Percentiles rank a stretch among this genome's conserved stretches.
phyloP scores from a whole-genome alignment of 2,113 vertebrate species.

The Phaethornis superciliosus region DNA sequence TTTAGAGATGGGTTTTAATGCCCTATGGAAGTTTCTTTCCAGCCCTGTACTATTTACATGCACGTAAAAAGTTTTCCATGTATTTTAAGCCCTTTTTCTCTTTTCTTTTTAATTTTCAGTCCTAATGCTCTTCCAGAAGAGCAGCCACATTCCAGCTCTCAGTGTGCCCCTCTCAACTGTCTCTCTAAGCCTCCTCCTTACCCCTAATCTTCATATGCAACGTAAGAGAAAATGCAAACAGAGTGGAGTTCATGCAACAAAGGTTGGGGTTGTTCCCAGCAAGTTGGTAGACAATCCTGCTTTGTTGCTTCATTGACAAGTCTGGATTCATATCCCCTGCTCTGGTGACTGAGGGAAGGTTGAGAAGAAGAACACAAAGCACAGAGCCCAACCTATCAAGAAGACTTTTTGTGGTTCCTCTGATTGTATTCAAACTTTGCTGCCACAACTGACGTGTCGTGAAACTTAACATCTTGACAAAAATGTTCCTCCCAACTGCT shows the following conservation, averaged over 20 bases:
- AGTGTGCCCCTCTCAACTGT: slow-evolving; percentile 88
- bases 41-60: not conserved
- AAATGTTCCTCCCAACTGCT: slow-evolving; percentile 53
- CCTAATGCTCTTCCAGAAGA: slow-evolving; percentile 84
- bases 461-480: slow-evolving; percentile 32
- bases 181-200: slow-evolving; percentile 82
- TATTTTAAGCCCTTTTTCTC: slow-evolving; percentile 51
- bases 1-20: not conserved
- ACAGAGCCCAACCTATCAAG: slow-evolving; percentile 68
- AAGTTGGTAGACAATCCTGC: slow-evolving; percentile 68
- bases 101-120: slow-evolving; percentile 80
- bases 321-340: slow-evolving; percentile 41
- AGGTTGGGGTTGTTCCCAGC: slow-evolving; percentile 56
- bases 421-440: slow-evolving; percentile 61
- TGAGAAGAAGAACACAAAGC: slow-evolving; percentile 72
- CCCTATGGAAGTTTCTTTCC: not conserved
- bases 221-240: slow-evolving; percentile 53
- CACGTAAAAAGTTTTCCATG: not conserved
- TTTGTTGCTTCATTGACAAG: slow-evolving; percentile 49
- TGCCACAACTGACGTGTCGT: slow-evolving; percentile 41
- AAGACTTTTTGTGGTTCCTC: slow-evolving; percentile 68
- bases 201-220: slow-evolving; percentile 74
- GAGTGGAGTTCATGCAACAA: slow-evolving; percentile 54
- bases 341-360: slow-evolving; percentile 66
- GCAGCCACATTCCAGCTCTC: slow-evolving; percentile 82